Evolutionary conservation across 2,113 vertebrate genomes (phyloP).

Genomic region (Addax nasomaculatus): DNA sequence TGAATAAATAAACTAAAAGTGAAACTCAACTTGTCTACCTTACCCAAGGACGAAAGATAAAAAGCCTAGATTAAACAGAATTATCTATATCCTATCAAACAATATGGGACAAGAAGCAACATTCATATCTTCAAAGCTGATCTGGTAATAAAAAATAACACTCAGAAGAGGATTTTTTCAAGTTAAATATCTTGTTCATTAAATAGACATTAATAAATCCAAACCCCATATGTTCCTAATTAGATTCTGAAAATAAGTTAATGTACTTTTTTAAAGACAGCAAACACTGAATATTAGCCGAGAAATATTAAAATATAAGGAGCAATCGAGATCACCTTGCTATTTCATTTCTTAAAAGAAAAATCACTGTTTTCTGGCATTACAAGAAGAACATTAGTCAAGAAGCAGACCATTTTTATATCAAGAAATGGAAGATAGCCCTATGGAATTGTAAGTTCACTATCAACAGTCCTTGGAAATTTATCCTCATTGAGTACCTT

Average conservation of each 20-base stretch:
- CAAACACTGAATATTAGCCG: background rate
- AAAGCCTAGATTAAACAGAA: conserved; percentile 50
- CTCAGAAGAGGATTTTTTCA: background rate
- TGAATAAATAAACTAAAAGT: conserved; percentile 58
- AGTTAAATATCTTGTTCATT: background rate
- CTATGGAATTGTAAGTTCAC: background rate
- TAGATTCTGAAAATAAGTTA: conserved; percentile 23
- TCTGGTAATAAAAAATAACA: background rate
- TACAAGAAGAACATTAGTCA: background rate
- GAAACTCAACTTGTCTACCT: conserved; percentile 62
- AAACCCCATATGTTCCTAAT: background rate
- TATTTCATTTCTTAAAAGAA: background rate
- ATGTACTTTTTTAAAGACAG: background rate
- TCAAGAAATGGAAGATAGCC: background rate
- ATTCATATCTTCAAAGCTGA: conserved; percentile 13
- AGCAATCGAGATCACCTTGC: background rate
- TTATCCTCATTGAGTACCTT: background rate
- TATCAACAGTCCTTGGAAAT: background rate
- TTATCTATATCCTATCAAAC: conserved; percentile 28
- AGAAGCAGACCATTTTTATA: background rate
- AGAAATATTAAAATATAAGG: conserved; percentile 2
- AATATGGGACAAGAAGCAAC: background rate
- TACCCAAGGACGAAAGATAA: conserved; percentile 55
- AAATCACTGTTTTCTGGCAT: background rate
- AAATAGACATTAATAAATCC: background rate